Evolutionary conservation across 2,888 invertebrate genomes (phyloP), one percentile per base, ranked within the genome.

Genomic region (Diaphora mendica): DNA sequence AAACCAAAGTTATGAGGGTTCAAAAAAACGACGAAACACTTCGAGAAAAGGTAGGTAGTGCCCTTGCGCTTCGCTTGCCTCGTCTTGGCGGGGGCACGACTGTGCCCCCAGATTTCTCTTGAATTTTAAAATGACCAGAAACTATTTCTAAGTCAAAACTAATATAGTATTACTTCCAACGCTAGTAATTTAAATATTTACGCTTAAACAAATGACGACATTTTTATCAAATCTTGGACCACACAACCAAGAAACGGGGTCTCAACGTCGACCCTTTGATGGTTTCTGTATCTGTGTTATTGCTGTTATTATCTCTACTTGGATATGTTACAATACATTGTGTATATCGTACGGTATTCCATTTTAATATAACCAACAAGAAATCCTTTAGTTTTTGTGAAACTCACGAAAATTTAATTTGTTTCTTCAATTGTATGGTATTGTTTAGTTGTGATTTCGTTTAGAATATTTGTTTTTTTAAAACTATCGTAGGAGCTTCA

Each of bases 221-320:
- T 71, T 0, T 35, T 44, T 20, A 39, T 64, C 59, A 55, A 72
- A 70, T 13, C 51, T 81, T 68, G 55, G 17, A 30, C 64, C 70
- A 33, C 2, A 66, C 72, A 44, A 59, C 26, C 59, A 75, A 68
- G 48, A 83, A 82, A 81, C 80, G 79, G 80, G 79, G 75, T 79
- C 79, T 78, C 80, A 75, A 71, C 76, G 51, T 79, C 82, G 83
- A 77, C 78, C 82, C 79, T 86, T 85, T 85, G 83, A 86, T 79
- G 81, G 82, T 85, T 82, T 80, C 86, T 82, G 77, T 81, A 81
- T 81, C 80, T 79, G 73, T 80, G 78, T 83, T 86, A 86, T 86
- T 85, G 79, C 82, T 79, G 78, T 79, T 80, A 85, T 86, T 85
- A 85, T 86, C 79, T 83, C 72, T 72, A 39, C 44, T 78, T 70